phyloP scores from a whole-genome alignment of 2,797 vertebrate genomes.

The Parauchenoglanis punctatus region DNA sequence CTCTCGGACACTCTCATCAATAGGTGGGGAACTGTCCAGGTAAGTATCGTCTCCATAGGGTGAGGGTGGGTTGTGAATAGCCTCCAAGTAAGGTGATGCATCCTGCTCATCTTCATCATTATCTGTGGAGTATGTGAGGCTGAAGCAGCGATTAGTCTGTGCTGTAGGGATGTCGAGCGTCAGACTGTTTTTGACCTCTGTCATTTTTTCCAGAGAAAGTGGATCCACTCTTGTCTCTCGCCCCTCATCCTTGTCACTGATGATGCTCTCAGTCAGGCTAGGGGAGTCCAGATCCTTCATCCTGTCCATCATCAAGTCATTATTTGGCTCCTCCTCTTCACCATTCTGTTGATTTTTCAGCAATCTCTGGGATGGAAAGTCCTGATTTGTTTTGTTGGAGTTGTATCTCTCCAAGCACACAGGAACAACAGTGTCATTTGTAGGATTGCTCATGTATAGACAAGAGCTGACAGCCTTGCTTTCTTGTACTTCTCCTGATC shows the following conservation, averaged over 20 bases:
- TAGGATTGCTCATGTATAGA: slow-evolving; percentile 83
- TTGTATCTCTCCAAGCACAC: slow-evolving; percentile 71
- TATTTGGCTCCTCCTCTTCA: slow-evolving; percentile 71
- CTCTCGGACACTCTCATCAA: slow-evolving; percentile 75
- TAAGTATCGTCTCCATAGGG: slow-evolving; percentile 72
- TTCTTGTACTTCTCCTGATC: slow-evolving; percentile 46
- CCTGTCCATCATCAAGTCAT: slow-evolving; percentile 74
- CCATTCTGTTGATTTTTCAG: slow-evolving; percentile 71
- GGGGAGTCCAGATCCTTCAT: slow-evolving; percentile 75
- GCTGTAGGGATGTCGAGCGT: slow-evolving; percentile 81
- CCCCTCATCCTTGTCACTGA: slow-evolving; percentile 78
- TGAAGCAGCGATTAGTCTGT: slow-evolving; percentile 88
- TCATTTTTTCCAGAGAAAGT: slow-evolving; percentile 76
- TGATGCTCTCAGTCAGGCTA: slow-evolving; percentile 73
- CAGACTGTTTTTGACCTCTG: slow-evolving; percentile 72
- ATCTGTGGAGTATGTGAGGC: slow-evolving; percentile 82
- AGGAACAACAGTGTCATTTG: slow-evolving; percentile 78
- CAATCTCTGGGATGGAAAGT: slow-evolving; percentile 56
- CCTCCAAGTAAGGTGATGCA: slow-evolving; percentile 71
- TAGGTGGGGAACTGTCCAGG: slow-evolving; percentile 76
- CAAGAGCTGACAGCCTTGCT: slow-evolving; percentile 62
- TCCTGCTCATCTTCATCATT: slow-evolving; percentile 78
- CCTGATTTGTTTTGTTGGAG: slow-evolving; percentile 60
- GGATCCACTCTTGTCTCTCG: slow-evolving; percentile 72
- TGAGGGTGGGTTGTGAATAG: slow-evolving; percentile 66